These are phyloP conservation scores for Crotalus adamanteus DNA, from an alignment of 2,797 vertebrate species.

Conservation along the genomic window DNA sequence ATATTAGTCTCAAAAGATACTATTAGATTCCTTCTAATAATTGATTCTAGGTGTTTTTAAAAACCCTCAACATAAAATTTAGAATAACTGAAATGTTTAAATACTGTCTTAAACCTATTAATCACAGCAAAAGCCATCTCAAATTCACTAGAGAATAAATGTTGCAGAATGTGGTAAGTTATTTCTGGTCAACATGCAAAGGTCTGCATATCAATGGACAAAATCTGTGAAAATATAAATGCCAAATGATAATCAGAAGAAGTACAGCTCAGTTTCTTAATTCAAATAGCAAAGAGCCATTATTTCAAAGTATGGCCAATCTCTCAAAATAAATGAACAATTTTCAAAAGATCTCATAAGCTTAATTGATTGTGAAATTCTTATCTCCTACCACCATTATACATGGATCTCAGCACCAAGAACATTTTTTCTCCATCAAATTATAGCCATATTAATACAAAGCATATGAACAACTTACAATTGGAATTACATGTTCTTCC, in stretches of 20 bases:
- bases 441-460: background rate
- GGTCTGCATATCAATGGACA: background rate
- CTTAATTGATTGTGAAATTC: background rate
- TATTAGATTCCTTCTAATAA: background rate
- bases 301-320: background rate
- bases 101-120: background rate
- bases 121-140: background rate
- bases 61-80: background rate
- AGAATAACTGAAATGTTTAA: background rate
- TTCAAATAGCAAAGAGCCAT: background rate
- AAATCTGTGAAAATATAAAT: constrained; percentile 3
- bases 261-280: background rate
- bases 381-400: background rate
- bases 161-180: background rate
- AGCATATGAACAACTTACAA: background rate
- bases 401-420: background rate
- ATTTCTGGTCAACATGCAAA: background rate
- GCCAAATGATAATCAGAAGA: too few relatives aligned
- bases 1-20: background rate
- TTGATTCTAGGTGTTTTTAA: background rate
- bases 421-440: background rate
- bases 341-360: background rate
- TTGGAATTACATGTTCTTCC: background rate
- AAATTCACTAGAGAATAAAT: background rate
- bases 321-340: background rate